phyloP scores from a whole-genome alignment of 2,888 invertebrate genomes.

The Brachyopa scutellaris region DNA sequence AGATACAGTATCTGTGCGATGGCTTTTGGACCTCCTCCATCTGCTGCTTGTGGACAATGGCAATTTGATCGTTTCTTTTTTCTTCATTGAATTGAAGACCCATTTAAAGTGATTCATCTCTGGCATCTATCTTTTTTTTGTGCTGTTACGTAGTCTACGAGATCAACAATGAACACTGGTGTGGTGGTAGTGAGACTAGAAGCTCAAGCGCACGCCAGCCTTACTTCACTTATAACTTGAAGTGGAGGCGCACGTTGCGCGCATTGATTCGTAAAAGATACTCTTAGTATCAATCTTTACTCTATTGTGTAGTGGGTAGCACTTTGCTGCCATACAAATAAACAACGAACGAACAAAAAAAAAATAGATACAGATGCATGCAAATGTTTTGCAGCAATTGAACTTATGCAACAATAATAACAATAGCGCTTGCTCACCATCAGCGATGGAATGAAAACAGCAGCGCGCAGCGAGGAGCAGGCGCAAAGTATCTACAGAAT shows the following conservation, averaged over 20 bases:
- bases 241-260: constrained; percentile 69
- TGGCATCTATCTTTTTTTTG: constrained; percentile 35
- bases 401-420: constrained; percentile 71
- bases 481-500: constrained; percentile 57
- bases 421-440: constrained; percentile 46
- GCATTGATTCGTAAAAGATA: constrained; percentile 68
- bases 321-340: constrained; percentile 57
- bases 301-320: constrained; percentile 68
- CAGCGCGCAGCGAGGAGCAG: constrained; percentile 8
- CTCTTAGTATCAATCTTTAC: constrained; percentile 62
- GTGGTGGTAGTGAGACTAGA: constrained; percentile 42
- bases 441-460: background rate
- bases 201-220: constrained; percentile 44
- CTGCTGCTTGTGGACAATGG: constrained; percentile 57
- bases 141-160: background rate
- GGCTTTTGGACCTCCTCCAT: constrained; percentile 54
- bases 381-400: constrained; percentile 67
- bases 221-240: constrained; percentile 48
- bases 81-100: constrained; percentile 67
- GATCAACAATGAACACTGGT: constrained; percentile 37
- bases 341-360: no score
- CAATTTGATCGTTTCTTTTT: constrained; percentile 44
- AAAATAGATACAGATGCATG: constrained; percentile 66
- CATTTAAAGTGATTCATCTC: constrained; percentile 71
- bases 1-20: constrained; percentile 56